Evolutionary conservation across 2,888 invertebrate species (phyloP).

Genomic region (Himalopsyche anomala): DNA sequence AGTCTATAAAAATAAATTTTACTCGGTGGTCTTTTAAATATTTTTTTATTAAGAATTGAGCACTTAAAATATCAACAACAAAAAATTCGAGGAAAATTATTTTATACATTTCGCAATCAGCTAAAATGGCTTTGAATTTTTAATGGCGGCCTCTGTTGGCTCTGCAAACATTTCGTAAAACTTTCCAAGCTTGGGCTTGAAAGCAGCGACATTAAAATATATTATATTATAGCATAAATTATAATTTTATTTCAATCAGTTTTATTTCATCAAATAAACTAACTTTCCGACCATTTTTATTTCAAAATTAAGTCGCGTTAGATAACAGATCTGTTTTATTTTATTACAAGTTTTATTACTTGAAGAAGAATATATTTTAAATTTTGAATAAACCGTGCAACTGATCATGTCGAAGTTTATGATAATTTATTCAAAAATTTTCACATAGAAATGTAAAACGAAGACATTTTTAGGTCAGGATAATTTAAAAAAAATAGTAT

Average conservation of each 20-base stretch:
- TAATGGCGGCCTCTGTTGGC: not conserved
- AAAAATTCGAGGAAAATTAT: not conserved
- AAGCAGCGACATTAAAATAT: not conserved
- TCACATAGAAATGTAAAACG: too few species aligned
- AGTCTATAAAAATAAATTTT: too few species aligned
- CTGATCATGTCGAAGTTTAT: too few species aligned
- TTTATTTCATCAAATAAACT: slow-evolving; percentile 1
- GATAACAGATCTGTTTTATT: not conserved
- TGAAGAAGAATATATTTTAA: not conserved
- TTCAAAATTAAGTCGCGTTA: not conserved
- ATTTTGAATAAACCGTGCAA: not conserved
- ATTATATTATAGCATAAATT: slow-evolving; percentile 12
- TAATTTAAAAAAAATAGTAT: too few species aligned
- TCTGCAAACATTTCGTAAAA: not conserved
- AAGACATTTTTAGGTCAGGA: too few species aligned
- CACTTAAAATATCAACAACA: too few species aligned
- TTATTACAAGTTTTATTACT: slow-evolving; percentile 15
- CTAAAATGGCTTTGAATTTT: not conserved
- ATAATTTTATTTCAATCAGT: slow-evolving; percentile 1
- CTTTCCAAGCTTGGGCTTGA: not conserved
- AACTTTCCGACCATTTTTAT: not conserved
- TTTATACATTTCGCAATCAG: slow-evolving; percentile 13
- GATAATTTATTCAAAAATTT: too few species aligned
- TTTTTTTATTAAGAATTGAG: too few species aligned
- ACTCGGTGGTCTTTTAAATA: too few species aligned